Conservation (phyloP, 2,113 vertebrate species). For the Apodemus sylvaticus region DNA sequence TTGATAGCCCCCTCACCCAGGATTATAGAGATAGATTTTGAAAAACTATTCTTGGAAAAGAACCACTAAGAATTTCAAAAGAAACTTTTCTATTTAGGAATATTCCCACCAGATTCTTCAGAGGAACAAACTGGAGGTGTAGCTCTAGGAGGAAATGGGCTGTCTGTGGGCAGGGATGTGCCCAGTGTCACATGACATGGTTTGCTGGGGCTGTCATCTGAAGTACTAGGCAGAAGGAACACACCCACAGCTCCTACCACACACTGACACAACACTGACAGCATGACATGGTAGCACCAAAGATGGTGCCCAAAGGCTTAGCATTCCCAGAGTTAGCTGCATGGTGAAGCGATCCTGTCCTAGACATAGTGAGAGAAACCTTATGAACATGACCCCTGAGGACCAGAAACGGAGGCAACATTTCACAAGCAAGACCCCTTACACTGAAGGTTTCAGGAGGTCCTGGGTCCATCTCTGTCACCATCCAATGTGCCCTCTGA, state of each 20-base stretch:
- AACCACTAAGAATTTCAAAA: background rate
- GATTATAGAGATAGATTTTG: background rate
- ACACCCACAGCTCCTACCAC: background rate
- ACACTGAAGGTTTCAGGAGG: background rate
- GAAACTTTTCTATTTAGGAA: background rate
- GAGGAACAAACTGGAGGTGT: background rate
- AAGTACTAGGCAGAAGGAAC: background rate
- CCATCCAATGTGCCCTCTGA: fast-evolving
- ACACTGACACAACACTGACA: too few species aligned
- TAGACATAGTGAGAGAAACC: background rate
- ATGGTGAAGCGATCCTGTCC: background rate
- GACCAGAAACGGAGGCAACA: background rate
- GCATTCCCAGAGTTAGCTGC: constrained; percentile 11
- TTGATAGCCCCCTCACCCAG: background rate
- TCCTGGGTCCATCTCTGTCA: background rate
- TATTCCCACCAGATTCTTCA: background rate
- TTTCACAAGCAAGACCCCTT: background rate
- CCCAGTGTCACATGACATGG: background rate
- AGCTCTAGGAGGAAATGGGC: background rate
- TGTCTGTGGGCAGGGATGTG: background rate
- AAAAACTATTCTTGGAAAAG: constrained; percentile 26
- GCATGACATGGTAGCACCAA: background rate
- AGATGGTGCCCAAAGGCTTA: background rate
- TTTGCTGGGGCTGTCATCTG: background rate
- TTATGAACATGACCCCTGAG: background rate